phyloP scores from a whole-genome alignment of 2,113 vertebrate species.

The Heterochromis multidens region DNA sequence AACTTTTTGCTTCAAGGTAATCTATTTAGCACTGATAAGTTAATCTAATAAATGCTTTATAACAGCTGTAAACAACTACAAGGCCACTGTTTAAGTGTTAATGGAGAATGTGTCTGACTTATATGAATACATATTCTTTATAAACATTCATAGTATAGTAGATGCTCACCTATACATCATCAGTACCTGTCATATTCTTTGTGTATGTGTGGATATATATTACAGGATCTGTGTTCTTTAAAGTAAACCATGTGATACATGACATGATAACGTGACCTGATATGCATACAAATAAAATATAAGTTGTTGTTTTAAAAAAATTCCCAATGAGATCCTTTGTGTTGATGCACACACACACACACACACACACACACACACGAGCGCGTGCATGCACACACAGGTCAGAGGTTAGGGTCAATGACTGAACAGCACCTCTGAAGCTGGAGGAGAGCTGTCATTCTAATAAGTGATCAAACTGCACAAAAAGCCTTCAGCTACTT shows the following conservation, averaged over 20 bases:
- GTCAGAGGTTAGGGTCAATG: background rate
- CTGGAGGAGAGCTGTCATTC: background rate
- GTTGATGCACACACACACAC: background rate
- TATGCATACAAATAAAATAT: too few species aligned
- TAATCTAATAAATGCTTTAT: background rate
- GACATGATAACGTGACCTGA: too few species aligned
- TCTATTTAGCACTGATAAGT: background rate
- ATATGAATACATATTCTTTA: background rate
- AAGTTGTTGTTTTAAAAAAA: too few species aligned
- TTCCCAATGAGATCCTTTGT: too few species aligned
- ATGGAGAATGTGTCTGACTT: background rate
- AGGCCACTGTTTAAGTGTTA: background rate
- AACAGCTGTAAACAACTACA: background rate
- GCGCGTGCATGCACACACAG: background rate
- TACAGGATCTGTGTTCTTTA: background rate
- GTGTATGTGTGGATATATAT: background rate
- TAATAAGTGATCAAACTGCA: background rate
- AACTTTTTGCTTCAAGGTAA: background rate
- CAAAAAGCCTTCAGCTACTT: background rate
- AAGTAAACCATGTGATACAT: background rate
- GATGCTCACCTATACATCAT: background rate
- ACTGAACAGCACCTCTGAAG: background rate
- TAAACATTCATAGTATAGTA: background rate
- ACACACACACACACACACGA: background rate
- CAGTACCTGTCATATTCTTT: background rate